phyloP scores from a whole-genome alignment of 2,888 invertebrate species.

The Netelia inedita region DNA sequence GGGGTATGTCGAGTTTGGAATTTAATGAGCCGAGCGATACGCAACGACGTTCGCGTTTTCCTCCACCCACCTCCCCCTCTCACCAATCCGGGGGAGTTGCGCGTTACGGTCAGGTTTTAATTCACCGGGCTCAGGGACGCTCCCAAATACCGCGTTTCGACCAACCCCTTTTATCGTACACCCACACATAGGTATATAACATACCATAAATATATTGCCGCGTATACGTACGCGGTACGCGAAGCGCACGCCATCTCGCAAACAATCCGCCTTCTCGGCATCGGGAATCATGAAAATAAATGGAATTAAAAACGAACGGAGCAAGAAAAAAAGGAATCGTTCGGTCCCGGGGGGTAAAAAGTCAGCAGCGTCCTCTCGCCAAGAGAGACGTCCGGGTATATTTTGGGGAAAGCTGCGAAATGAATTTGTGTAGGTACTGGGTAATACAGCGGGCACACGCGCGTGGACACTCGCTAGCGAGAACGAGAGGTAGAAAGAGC shows the following conservation, averaged over 20 bases:
- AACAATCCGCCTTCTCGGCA: conserved; percentile 19
- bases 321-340: conserved; percentile 17
- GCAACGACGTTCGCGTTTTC: conserved; percentile 24
- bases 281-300: conserved; percentile 48
- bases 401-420: conserved; percentile 44
- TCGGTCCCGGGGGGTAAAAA: conserved; percentile 29
- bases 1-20: conserved; percentile 44
- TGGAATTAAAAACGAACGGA: conserved; percentile 55
- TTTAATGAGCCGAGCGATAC: conserved; percentile 54
- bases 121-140: conserved; percentile 26
- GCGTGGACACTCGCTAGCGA: not conserved
- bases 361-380: not conserved
- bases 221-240: not conserved
- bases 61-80: not conserved
- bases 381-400: conserved; percentile 34
- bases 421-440: conserved; percentile 49
- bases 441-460: conserved; percentile 1
- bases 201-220: not conserved
- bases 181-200: not conserved
- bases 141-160: conserved; percentile 41
- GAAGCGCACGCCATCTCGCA: not conserved
- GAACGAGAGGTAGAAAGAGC: conserved; percentile 25
- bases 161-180: conserved; percentile 6
- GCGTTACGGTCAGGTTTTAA: conserved; percentile 40
- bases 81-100: not conserved